phyloP scores from a whole-genome alignment of 2,888 invertebrate species.

The Uropetala carovei region DNA sequence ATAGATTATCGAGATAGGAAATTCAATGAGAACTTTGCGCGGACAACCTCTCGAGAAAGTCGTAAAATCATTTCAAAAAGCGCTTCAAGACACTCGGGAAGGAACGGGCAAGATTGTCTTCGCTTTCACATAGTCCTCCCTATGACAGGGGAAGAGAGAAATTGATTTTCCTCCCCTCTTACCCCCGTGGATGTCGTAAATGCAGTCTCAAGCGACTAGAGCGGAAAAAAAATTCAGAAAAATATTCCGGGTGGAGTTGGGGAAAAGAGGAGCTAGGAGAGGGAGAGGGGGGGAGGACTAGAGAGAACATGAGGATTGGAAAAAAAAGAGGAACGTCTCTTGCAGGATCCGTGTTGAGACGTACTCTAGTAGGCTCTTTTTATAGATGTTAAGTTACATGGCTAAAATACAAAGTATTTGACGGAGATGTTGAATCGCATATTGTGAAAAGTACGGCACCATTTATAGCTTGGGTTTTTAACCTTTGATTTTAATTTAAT shows the following conservation, averaged over 20 bases:
- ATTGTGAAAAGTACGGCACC: too few species aligned
- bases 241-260: background rate
- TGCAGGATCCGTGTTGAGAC: background rate
- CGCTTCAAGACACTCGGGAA: constrained; percentile 10
- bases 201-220: constrained; percentile 30
- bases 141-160: constrained; percentile 16
- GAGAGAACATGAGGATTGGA: background rate
- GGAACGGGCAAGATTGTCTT: background rate
- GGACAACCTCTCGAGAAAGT: constrained; percentile 9
- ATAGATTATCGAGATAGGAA: constrained; percentile 21
- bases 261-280: background rate
- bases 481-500: too few species aligned
- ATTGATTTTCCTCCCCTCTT: constrained; percentile 40
- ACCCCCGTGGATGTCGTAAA: constrained; percentile 32
- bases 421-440: too few species aligned
- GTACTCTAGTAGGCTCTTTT: too few species aligned
- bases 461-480: too few species aligned
- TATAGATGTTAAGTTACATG: too few species aligned
- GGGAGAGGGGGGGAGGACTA: background rate
- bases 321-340: too few species aligned
- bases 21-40: constrained; percentile 3
- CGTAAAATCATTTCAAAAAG: constrained; percentile 14
- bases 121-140: background rate
- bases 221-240: background rate
- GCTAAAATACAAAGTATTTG: too few species aligned